These are phyloP conservation scores for Sitta europaea DNA, from an alignment of 2,113 vertebrate genomes.

Conservation along the genomic window DNA sequence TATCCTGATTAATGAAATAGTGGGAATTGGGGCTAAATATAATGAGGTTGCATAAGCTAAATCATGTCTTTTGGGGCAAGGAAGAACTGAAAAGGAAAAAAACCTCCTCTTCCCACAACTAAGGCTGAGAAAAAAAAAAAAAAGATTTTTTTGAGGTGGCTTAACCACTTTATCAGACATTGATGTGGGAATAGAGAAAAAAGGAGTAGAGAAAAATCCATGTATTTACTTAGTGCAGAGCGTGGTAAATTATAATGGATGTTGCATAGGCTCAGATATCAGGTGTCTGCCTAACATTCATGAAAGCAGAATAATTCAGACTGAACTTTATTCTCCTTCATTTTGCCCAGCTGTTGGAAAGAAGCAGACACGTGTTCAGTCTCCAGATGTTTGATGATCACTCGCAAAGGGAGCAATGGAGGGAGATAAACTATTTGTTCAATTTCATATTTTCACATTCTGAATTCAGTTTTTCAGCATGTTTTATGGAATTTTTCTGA, in stretches of 20 bases:
- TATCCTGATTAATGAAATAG: neutral
- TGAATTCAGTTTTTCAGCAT: neutral
- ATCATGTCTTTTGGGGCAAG: neutral
- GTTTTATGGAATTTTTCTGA: neutral
- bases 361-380: neutral
- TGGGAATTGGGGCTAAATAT: neutral
- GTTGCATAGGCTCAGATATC: conserved; percentile 18
- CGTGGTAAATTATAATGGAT: conserved; percentile 18
- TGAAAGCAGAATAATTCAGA: conserved; percentile 28
- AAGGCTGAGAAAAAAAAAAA: neutral
- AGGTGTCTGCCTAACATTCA: conserved; percentile 32
- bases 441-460: neutral
- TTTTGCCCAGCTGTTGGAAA: conserved; percentile 36
- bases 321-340: conserved; percentile 12
- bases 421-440: neutral
- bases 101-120: neutral
- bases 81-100: neutral
- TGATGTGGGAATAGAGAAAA: neutral
- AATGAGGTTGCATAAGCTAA: neutral
- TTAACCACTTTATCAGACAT: conserved; percentile 20
- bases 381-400: conserved; percentile 12
- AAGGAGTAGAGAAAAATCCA: neutral
- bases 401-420: neutral
- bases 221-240: conserved; percentile 24
- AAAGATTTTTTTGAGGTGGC: conserved; percentile 28